These are phyloP conservation scores for Chionodraco myersi DNA, from an alignment of 2,113 vertebrate species.

Conservation along the genomic window DNA sequence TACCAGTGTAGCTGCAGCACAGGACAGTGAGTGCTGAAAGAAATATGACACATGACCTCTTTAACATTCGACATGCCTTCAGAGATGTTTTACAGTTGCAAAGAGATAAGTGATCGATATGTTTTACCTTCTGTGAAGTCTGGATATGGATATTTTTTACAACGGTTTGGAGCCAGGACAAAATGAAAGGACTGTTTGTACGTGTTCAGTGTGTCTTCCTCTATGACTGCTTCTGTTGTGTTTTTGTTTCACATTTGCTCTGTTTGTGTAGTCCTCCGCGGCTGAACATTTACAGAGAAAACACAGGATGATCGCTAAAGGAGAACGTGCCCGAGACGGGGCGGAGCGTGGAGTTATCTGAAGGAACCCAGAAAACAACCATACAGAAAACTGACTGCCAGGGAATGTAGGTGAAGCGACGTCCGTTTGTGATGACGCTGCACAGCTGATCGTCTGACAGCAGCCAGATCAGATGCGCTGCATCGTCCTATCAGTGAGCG, in stretches of 20 bases:
- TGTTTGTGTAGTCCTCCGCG: background rate
- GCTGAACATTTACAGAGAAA: conserved; percentile 2
- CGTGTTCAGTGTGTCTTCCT: conserved; percentile 22
- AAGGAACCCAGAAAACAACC: background rate
- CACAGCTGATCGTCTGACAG: no score
- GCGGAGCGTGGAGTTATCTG: background rate
- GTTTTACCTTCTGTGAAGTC: conserved; percentile 78
- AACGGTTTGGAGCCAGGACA: conserved; percentile 18
- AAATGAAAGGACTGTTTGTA: background rate
- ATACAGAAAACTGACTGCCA: background rate
- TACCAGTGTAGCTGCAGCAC: background rate
- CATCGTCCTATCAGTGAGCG: no score
- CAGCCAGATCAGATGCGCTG: no score
- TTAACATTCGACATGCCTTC: conserved; percentile 10
- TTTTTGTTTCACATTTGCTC: background rate
- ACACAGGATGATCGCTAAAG: background rate
- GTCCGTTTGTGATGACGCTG: no score
- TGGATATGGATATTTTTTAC: conserved; percentile 23
- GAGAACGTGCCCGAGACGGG: background rate
- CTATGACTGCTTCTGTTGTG: background rate
- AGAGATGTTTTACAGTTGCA: conserved; percentile 18
- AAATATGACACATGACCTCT: conserved; percentile 26
- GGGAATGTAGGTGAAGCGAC: background rate
- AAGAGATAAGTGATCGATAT: background rate
- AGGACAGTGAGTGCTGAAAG: background rate